These are phyloP conservation scores for Gasteruption jaculator DNA, from an alignment of 2,888 invertebrate species.

Conservation along the genomic window DNA sequence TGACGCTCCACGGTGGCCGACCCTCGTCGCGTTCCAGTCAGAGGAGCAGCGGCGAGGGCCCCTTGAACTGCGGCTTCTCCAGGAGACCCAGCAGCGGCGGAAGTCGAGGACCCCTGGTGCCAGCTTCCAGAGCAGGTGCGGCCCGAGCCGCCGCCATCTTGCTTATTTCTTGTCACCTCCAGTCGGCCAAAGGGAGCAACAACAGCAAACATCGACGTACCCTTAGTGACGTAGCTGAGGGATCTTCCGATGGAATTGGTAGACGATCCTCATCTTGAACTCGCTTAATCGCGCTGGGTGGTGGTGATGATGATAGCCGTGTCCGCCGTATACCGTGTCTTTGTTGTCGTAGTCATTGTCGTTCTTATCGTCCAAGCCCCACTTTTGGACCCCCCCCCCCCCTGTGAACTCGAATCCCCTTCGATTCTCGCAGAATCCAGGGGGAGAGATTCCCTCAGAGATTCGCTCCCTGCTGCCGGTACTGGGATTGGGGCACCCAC, in stretches of 20 bases:
- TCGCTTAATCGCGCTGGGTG: slow-evolving; percentile 16
- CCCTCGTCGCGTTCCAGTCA: slow-evolving; percentile 60
- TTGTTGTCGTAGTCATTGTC: slow-evolving; percentile 21
- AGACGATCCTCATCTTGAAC: slow-evolving; percentile 37
- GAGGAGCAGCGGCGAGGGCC: slow-evolving; percentile 54
- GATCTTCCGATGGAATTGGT: slow-evolving; percentile 51
- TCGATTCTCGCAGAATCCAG: slow-evolving; percentile 8
- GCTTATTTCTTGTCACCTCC: slow-evolving; percentile 85
- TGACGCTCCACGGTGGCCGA: slow-evolving; percentile 59
- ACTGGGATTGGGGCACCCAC: too few relatives aligned
- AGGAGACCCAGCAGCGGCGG: slow-evolving; percentile 58
- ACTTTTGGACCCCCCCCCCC: slow-evolving; percentile 5
- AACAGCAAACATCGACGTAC: slow-evolving; percentile 48
- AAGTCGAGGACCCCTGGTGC: slow-evolving; percentile 67
- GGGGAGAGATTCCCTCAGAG: too few relatives aligned
- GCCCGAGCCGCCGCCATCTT: slow-evolving; percentile 91
- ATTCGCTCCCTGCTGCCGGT: too few relatives aligned
- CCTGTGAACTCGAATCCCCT: neutral
- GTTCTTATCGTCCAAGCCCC: slow-evolving; percentile 16
- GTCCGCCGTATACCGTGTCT: too few relatives aligned
- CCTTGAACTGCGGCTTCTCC: slow-evolving; percentile 53
- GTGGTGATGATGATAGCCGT: slow-evolving; percentile 19
- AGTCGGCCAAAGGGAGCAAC: slow-evolving; percentile 42
- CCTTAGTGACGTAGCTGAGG: slow-evolving; percentile 51
- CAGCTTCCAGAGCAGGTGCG: slow-evolving; percentile 88